These are phyloP conservation scores for Trachymyrmex cornetzi DNA, from an alignment of 1,140 invertebrate species.

Conservation along the genomic window DNA sequence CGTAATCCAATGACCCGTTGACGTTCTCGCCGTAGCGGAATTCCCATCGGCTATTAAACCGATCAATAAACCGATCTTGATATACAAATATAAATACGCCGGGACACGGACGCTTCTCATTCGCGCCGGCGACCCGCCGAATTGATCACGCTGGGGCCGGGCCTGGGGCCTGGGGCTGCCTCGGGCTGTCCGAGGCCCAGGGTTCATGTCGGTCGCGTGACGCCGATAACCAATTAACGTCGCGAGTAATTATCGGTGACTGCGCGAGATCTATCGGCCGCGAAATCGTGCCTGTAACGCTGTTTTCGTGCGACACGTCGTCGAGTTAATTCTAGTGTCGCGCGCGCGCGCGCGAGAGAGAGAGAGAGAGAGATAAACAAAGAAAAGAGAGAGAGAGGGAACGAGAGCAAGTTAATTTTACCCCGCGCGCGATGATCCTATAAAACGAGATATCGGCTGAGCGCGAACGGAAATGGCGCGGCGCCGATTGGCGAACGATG, in stretches of 20 bases:
- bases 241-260: slow-evolving; percentile 7
- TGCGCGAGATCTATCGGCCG: slow-evolving; percentile 55
- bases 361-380: background rate
- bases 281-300: slow-evolving; percentile 38
- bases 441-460: slow-evolving; percentile 59
- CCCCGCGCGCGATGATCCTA: slow-evolving; percentile 39
- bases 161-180: too few species aligned
- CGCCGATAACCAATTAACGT: slow-evolving; percentile 17
- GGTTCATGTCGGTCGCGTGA: background rate
- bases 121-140: background rate
- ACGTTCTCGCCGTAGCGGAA: slow-evolving; percentile 57
- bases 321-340: slow-evolving; percentile 70
- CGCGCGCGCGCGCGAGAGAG: background rate
- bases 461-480: slow-evolving; percentile 67
- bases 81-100: background rate
- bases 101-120: background rate
- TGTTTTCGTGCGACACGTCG: slow-evolving; percentile 21
- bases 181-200: too few species aligned
- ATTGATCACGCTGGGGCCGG: background rate
- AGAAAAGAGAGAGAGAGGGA: background rate
- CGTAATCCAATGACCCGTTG: slow-evolving; percentile 62
- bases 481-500: slow-evolving; percentile 77
- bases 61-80: slow-evolving; percentile 53
- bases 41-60: slow-evolving; percentile 40
- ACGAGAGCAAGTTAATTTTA: slow-evolving; percentile 71